Evolutionary conservation across 2,797 vertebrate species (phyloP), one percentile per base, ranked within the genome.

Genomic region (Botia kubotai): DNA sequence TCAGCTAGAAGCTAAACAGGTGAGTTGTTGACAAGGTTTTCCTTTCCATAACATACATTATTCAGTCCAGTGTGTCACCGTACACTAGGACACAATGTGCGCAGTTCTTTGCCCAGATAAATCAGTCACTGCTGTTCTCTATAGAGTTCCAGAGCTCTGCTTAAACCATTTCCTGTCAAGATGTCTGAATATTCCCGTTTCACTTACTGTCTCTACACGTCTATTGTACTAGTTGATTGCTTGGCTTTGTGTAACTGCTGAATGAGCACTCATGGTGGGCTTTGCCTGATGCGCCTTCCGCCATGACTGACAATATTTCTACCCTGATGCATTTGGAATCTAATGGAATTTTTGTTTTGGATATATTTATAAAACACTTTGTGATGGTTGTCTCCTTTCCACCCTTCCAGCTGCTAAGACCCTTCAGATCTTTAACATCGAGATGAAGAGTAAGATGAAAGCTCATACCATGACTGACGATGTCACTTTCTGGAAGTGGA

Each of bases 401-500:
- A 63, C 63, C 39, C 78, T 87, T 79, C 70, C 63, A 99, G 98
- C 98, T 82, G 96, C 96, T 86, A 99, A 98, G 94, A 99, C 98
- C 6, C 97, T 99, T 91, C 97, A 99, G 91, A 99, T 99, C 92
- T 98, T 99, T 91, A 99, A 99, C 92, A 99, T 99, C 78, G 98
- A 99, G 90, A 99, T 99, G 98, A 99, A 99, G 94, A 99, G 97
- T 90, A 99, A 99, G 93, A 99, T 99, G 98, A 99, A 99, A 92
- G 98, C 97, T 21, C 97, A 99, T 88, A 99, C 98, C 68, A 99
- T 99, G 98, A 98, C 97, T 0, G 98, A 99, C 60, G 98, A 99
- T 63, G 98, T 99, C 88, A 98, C 97, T 84, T 99, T 99, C 90
- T 99, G 98, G 98, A 99, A 99, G 91, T 99, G 98, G 98, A 99